Evolutionary conservation across 2,888 invertebrate species (phyloP).

Genomic region (Callosobruchus maculatus): DNA sequence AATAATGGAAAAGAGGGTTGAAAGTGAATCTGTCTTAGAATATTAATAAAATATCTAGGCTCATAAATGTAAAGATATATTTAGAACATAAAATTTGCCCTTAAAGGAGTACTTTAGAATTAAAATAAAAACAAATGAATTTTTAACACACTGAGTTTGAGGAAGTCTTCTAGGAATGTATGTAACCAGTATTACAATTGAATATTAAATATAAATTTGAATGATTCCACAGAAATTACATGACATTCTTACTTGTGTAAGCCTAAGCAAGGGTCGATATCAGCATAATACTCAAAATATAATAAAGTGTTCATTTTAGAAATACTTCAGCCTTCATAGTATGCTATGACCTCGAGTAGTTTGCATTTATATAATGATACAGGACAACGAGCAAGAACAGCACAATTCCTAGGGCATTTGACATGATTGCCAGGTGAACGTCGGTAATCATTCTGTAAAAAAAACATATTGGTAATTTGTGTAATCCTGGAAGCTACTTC

Average conservation of each 20-base stretch:
- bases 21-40: too few relatives aligned
- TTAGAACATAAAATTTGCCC: too few relatives aligned
- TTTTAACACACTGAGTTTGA: too few relatives aligned
- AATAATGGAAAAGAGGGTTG: too few relatives aligned
- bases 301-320: not conserved
- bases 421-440: slow-evolving; percentile 92
- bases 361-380: slow-evolving; percentile 93
- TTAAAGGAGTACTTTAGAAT: too few relatives aligned
- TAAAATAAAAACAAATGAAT: too few relatives aligned
- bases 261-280: not conserved
- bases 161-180: too few relatives aligned
- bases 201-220: too few relatives aligned
- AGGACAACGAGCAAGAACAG: slow-evolving; percentile 90
- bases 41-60: too few relatives aligned
- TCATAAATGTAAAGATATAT: too few relatives aligned
- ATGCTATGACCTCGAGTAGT: slow-evolving; percentile 53
- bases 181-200: too few relatives aligned
- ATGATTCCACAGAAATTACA: too few relatives aligned
- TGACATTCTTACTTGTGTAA: not conserved
- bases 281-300: not conserved
- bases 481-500: not conserved
- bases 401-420: slow-evolving; percentile 91
- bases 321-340: not conserved
- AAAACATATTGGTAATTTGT: slow-evolving; percentile 4
- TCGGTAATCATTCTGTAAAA: slow-evolving; percentile 82